Conservation (phyloP, 2,797 vertebrate species). For the Typhlichthys subterraneus region DNA sequence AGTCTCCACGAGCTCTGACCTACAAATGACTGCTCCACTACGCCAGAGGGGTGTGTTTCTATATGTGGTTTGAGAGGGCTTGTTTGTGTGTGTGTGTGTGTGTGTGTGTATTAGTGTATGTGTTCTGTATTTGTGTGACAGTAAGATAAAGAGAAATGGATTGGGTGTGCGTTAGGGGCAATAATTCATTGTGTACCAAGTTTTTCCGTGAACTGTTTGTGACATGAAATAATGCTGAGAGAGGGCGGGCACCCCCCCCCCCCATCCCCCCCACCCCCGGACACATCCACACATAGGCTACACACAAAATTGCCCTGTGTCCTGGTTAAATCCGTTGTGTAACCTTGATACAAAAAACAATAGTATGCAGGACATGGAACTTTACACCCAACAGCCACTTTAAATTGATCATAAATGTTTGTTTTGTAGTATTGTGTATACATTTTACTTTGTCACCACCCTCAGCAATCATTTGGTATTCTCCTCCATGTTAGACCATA, state of each 20-base stretch:
- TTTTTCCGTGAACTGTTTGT: constrained; percentile 4
- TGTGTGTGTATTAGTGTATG: constrained; percentile 16
- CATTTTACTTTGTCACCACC: too few relatives aligned
- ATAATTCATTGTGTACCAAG: constrained; percentile 16
- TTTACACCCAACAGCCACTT: too few relatives aligned
- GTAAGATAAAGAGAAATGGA: constrained; percentile 28
- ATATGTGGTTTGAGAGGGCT: constrained; percentile 4
- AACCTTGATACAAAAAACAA: background rate
- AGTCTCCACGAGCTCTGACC: constrained; percentile 55
- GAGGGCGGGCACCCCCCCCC: background rate
- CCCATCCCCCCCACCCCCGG: too few relatives aligned
- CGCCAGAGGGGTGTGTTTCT: constrained; percentile 31
- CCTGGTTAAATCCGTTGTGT: background rate
- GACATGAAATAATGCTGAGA: constrained; percentile 6
- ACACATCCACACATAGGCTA: too few relatives aligned
- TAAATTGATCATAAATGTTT: too few relatives aligned
- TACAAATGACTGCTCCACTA: constrained; percentile 58
- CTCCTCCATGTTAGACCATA: too few relatives aligned
- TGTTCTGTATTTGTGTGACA: constrained; percentile 20
- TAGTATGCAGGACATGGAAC: background rate
- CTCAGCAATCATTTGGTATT: too few relatives aligned
- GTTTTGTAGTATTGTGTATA: too few relatives aligned
- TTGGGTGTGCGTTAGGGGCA: constrained; percentile 9
- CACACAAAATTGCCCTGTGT: background rate
- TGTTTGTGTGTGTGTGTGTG: constrained; percentile 11